A percentile compares a stretch with the other conserved stretches of the same genome.
These are phyloP conservation scores for Sphecodes monilicornis DNA, from an alignment of 2,888 invertebrate species.

Conservation along the genomic window DNA sequence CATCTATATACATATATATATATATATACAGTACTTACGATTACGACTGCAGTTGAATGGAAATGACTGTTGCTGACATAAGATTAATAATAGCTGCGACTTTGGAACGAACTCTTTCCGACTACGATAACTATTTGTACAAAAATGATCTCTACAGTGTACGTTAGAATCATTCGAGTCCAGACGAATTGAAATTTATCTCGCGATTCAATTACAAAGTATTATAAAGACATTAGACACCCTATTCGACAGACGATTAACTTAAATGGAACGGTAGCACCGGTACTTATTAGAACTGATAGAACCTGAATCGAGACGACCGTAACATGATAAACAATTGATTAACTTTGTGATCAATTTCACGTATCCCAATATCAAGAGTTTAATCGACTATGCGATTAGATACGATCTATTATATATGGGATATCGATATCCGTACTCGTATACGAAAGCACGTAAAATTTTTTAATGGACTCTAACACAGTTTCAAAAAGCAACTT, in stretches of 20 bases:
- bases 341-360: slow-evolving; percentile 5
- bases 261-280: neutral
- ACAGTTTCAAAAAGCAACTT: neutral
- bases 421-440: neutral
- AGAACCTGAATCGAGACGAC: neutral
- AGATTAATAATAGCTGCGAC: neutral
- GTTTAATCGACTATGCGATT: slow-evolving; percentile 37
- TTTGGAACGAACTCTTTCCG: neutral
- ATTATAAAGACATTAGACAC: neutral
- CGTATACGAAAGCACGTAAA: neutral
- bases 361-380: slow-evolving; percentile 44
- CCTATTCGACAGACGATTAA: neutral
- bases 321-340: neutral
- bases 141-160: neutral
- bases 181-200: neutral
- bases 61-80: neutral
- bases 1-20: neutral
- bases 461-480: neutral
- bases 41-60: neutral
- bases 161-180: neutral
- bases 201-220: neutral
- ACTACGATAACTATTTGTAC: neutral
- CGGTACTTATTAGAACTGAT: neutral
- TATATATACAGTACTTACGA: too few relatives aligned
- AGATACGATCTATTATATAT: slow-evolving; percentile 22